Percentiles rank a stretch among this genome's conserved stretches.
phyloP scores from a whole-genome alignment of 2,113 vertebrate genomes.

The Prochilodus magdalenae region DNA sequence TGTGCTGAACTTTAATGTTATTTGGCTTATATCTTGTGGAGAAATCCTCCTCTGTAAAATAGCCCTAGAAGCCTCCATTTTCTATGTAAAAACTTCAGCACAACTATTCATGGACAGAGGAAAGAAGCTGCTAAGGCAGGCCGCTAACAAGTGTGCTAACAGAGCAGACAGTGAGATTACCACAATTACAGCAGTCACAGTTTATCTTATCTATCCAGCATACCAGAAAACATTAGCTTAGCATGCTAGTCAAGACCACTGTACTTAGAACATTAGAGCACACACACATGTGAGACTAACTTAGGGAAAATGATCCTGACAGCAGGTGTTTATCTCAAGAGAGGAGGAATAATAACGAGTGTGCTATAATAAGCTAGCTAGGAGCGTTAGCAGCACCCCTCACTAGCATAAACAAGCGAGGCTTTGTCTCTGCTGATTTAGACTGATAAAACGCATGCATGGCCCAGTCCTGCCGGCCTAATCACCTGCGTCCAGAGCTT shows the following conservation, averaged over 20 bases:
- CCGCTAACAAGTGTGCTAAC: neutral
- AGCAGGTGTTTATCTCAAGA: neutral
- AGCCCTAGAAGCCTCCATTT: neutral
- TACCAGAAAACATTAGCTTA: neutral
- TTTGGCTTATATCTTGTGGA: neutral
- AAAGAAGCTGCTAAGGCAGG: conserved; percentile 17
- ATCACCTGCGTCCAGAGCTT: conserved; percentile 16
- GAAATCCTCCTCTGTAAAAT: neutral
- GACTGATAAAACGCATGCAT: conserved; percentile 27
- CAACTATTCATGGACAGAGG: conserved; percentile 61
- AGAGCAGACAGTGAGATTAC: neutral
- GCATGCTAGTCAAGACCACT: neutral
- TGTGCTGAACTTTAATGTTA: neutral
- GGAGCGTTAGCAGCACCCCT: neutral
- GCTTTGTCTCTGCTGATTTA: conserved; percentile 33
- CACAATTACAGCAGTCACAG: neutral
- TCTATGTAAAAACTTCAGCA: conserved; percentile 67
- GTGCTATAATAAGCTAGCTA: neutral
- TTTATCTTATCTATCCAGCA: neutral
- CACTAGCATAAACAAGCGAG: conserved; percentile 6
- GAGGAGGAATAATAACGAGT: neutral
- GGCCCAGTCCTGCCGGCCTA: conserved; percentile 22
- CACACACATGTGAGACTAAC: neutral
- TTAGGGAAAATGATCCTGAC: neutral
- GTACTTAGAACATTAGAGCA: neutral